Base-by-base conservation (phyloP, 2,113 vertebrate genomes). In the Hucho hucho region DNA sequence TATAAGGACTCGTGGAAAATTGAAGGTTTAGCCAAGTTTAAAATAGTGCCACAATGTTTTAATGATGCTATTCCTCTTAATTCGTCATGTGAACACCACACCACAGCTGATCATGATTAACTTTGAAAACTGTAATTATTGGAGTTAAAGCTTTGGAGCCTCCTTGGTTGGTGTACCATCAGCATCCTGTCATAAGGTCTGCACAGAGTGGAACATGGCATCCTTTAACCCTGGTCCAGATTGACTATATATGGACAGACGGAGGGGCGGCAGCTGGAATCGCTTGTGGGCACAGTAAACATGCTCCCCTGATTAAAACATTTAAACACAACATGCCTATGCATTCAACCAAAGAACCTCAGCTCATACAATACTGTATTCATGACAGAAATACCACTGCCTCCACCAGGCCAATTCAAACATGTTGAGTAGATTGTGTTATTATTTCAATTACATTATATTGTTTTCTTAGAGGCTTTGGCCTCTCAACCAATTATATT, bases 201-300 rank as follows among this genome's bases (percentile, higher is more conserved):
- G 58, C 20, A 61, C 6, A 4, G 58, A 61, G n/a, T 22, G 58
- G 9, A 61, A 24, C 58, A 61, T 16, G 58, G 18, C n/a, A 22
- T 61, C n/a, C 58, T 61, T 61, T 22, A n/a, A n/a, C 9, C 58
- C 58, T 53, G 49, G 12, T 43, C 9, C 37, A 14, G 16, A 18
- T 53, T 18, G 3, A 53, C 49, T 53, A 18, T 53, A 53, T 18
- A 53, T 53, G 49, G 49, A 53, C 16, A 6, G 49, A 18, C 7
- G 7, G 7, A 69, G 72, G 43, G 68, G 80, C 71, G 78, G 80
- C 75, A 79, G 80, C 76, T 79, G 76, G 66, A 79, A 80, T 73
- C 69, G 70, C 37, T 14, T 22, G 20, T 67, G 73, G 64, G n/a
- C 64, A 65, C 49, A 72, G 32, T 47, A 63, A 79, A 74, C 73